Evolutionary conservation across 1,140 invertebrate genomes (phyloP).

Genomic region (Laodelphax striatellus): DNA sequence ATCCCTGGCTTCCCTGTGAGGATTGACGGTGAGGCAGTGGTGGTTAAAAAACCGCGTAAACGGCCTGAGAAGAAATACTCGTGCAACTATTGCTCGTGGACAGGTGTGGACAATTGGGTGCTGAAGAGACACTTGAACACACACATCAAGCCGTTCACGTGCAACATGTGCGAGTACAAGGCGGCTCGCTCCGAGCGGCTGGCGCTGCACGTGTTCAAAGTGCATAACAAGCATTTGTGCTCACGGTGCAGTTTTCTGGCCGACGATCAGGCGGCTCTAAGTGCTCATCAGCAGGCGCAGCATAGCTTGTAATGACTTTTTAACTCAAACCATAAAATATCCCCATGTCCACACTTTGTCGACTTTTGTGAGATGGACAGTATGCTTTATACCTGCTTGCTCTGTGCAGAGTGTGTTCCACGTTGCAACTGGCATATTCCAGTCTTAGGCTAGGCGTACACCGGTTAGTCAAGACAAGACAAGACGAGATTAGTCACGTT

Average conservation of each 20-base stretch:
- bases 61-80: slow-evolving; percentile 46
- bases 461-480: too few relatives aligned
- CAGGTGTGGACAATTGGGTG: slow-evolving; percentile 88
- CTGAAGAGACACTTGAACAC: slow-evolving; percentile 83
- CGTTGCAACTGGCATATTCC: too few relatives aligned
- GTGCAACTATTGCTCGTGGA: slow-evolving; percentile 82
- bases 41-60: slow-evolving; percentile 8
- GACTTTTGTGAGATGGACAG: too few relatives aligned
- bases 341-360: too few relatives aligned
- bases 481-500: too few relatives aligned
- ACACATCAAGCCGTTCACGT: slow-evolving; percentile 81
- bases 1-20: slow-evolving; percentile 19
- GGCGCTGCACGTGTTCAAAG: slow-evolving; percentile 77
- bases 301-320: background rate
- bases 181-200: slow-evolving; percentile 74
- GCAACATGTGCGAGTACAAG: slow-evolving; percentile 82
- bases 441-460: too few relatives aligned
- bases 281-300: slow-evolving; percentile 45
- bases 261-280: slow-evolving; percentile 63
- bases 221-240: slow-evolving; percentile 81
- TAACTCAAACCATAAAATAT: too few relatives aligned
- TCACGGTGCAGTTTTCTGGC: slow-evolving; percentile 74
- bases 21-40: slow-evolving; percentile 16
- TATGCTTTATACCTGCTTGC: too few relatives aligned
- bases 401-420: too few relatives aligned